Conservation (phyloP, 1,140 invertebrate genomes). For the Latrodectus geometricus region DNA sequence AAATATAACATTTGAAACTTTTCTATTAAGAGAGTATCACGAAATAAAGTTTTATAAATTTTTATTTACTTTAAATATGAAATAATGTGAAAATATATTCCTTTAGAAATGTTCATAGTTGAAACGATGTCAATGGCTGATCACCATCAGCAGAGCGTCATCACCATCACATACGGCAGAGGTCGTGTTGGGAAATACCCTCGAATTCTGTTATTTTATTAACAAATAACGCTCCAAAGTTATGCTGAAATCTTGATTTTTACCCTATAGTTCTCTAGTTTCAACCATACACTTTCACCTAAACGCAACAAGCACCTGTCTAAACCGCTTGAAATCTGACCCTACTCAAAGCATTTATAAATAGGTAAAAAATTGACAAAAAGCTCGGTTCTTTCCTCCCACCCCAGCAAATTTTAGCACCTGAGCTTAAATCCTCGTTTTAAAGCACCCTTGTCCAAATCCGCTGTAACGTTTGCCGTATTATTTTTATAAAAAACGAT, state of each 20-base stretch:
- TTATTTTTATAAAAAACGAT: conserved; percentile 49
- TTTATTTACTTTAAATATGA: no score
- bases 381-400: background rate
- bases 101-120: no score
- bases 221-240: no score
- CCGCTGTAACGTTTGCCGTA: conserved; percentile 54
- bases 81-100: no score
- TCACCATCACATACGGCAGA: no score
- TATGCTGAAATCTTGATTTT: background rate
- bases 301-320: conserved; percentile 31
- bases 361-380: conserved; percentile 34
- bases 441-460: conserved; percentile 40
- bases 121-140: no score
- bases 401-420: conserved; percentile 36
- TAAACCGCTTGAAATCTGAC: conserved; percentile 51
- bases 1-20: no score
- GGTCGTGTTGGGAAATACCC: no score
- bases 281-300: background rate
- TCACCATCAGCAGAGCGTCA: no score
- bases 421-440: conserved; percentile 42
- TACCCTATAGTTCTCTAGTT: background rate
- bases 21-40: no score
- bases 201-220: no score
- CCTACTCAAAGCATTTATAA: conserved; percentile 51
- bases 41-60: no score